These are phyloP conservation scores for Tychaedon coryphoeus DNA, from an alignment of 2,113 vertebrate species.

Conservation along the genomic window DNA sequence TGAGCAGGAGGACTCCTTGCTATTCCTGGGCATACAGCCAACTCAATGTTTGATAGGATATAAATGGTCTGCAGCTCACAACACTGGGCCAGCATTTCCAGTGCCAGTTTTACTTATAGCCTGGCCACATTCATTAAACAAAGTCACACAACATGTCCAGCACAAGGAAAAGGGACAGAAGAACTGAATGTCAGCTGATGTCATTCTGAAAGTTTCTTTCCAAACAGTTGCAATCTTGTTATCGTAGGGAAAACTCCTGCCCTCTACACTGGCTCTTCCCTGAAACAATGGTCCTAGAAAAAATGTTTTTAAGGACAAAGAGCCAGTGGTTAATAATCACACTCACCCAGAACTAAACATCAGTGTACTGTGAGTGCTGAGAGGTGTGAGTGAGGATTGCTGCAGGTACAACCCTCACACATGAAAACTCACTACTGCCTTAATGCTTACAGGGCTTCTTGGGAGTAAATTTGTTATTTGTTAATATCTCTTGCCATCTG, in stretches of 20 bases:
- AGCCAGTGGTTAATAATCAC: neutral
- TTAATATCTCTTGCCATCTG: slow-evolving; percentile 3
- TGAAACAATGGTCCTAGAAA: neutral
- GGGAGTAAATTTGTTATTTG: neutral
- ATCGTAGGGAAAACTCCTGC: neutral
- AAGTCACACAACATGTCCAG: neutral
- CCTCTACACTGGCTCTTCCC: neutral
- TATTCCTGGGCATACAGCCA: slow-evolving; percentile 25
- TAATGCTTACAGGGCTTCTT: neutral
- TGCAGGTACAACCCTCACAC: neutral
- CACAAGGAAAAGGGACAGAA: neutral
- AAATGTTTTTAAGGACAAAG: neutral
- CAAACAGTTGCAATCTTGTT: neutral
- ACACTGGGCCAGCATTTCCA: neutral
- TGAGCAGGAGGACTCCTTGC: neutral
- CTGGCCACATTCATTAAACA: neutral
- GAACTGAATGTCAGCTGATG: neutral
- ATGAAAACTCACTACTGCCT: neutral
- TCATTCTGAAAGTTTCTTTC: neutral
- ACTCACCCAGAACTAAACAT: neutral
- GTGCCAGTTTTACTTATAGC: slow-evolving; percentile 23
- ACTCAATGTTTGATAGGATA: slow-evolving; percentile 2
- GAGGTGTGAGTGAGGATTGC: neutral
- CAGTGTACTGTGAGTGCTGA: neutral
- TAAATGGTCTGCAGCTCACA: neutral